Evolutionary conservation across 92 coral and sea anemone genomes (phyloP), one percentile per base, ranked within the genome.

Genomic region (Galaxea fascicularis): DNA sequence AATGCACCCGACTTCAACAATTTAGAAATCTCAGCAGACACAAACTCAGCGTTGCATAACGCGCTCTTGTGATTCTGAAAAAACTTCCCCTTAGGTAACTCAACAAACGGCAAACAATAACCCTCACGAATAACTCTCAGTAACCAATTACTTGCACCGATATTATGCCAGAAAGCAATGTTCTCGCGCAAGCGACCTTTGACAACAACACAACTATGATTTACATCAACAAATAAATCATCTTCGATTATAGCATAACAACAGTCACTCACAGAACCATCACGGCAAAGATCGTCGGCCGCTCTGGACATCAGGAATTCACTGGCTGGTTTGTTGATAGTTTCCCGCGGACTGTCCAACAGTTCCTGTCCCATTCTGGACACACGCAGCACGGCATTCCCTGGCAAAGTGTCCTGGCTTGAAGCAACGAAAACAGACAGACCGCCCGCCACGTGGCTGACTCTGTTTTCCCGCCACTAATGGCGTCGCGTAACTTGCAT

Each of bases 391-490:
- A 18, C 78, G 49, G 73, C 91, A 88, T 11, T n/a, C n/a, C n/a
- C n/a, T 88, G 84, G 56, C 12, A 51, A 51, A 51, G 16, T 10
- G 10, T 69, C n/a, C 85, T 45, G 24, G 88, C 82, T 73, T 28
- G 39, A 58, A 60, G 89, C 89, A 89, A 58, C 92, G 89, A 89
- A 89, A 89, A 89, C 92, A 84, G 31, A 67, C 45, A n/a, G 69
- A 74, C 77, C 44, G 44, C 16, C 62, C 54, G 44, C 49, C 77
- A 47, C 39, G 22, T 10, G 69, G 31, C 57, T 20, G 22, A 68
- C 30, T 35, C 62, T 70, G 77, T 73, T 73, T 73, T 51, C 62
- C 77, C 21, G 62, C 78, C 64, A 52, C 78, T 21, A 82, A 82
- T 70, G 86, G 76, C 67, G 31, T 30, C n/a, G 18, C 39, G 22